These are phyloP conservation scores for Beris morrisii DNA, from an alignment of 2,888 invertebrate genomes.

Conservation along the genomic window DNA sequence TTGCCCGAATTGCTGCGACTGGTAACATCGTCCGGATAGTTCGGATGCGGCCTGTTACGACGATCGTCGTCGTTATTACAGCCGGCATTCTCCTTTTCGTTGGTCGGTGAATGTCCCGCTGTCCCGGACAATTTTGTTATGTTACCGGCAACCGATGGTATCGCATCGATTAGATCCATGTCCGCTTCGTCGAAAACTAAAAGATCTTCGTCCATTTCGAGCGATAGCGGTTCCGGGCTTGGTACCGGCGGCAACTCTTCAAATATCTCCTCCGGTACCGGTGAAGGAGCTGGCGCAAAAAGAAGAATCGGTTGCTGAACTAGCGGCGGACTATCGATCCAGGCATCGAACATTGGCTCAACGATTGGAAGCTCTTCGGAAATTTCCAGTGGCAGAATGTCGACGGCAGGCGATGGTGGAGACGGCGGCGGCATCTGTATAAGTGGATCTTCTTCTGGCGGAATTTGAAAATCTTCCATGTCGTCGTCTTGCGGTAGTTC, in stretches of 20 bases:
- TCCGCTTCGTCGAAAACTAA: background rate
- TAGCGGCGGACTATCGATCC: background rate
- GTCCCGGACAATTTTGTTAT: background rate
- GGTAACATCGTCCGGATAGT: background rate
- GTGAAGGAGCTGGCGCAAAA: background rate
- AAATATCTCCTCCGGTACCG: background rate
- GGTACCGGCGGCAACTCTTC: background rate
- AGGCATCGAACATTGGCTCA: background rate
- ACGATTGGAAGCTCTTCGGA: background rate
- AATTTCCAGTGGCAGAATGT: too few species aligned
- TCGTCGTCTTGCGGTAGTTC: background rate
- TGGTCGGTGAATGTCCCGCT: background rate
- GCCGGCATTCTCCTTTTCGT: conserved; percentile 22
- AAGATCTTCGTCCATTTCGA: conserved; percentile 6
- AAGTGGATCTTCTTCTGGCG: background rate
- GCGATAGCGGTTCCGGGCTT: conserved; percentile 1
- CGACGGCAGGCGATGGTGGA: background rate
- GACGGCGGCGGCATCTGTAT: background rate
- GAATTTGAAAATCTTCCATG: background rate
- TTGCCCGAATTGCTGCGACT: background rate
- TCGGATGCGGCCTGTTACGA: background rate
- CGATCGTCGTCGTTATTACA: background rate
- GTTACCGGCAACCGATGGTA: background rate
- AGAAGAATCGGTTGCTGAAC: too few species aligned
- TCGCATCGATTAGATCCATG: background rate